Conservation (phyloP, 2,888 invertebrate species). For the Operophtera brumata region DNA sequence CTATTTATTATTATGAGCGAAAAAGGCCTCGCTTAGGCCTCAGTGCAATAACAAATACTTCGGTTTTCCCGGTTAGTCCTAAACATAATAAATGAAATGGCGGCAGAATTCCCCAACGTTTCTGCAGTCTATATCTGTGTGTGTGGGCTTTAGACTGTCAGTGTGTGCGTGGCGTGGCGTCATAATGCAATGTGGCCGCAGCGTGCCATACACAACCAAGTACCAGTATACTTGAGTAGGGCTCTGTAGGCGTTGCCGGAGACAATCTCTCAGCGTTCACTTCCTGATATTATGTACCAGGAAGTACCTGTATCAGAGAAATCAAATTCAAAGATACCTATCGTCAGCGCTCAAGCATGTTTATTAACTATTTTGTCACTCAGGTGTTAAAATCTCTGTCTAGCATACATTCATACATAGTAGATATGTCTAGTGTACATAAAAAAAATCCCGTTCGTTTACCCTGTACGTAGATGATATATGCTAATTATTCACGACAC, state of each 20-base stretch:
- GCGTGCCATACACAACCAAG: constrained; percentile 47
- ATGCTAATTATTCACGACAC: constrained; percentile 45
- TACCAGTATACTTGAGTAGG: constrained; percentile 35
- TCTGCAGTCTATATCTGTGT: constrained; percentile 46
- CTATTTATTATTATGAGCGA: no score
- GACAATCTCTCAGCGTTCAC: constrained; percentile 56
- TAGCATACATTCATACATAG: no score
- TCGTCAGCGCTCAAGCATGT: background rate
- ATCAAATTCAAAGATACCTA: background rate
- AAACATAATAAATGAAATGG: constrained; percentile 50
- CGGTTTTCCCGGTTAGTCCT: background rate
- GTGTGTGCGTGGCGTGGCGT: constrained; percentile 50
- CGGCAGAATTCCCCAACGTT: constrained; percentile 52
- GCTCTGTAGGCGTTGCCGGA: constrained; percentile 57
- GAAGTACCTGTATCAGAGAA: constrained; percentile 20
- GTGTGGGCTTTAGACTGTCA: constrained; percentile 43
- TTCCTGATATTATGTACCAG: constrained; percentile 52
- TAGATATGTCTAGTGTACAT: constrained; percentile 1
- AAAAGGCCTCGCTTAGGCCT: no score
- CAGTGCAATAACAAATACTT: background rate
- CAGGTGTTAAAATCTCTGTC: constrained; percentile 13
- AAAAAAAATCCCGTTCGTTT: constrained; percentile 44
- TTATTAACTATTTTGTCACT: constrained; percentile 9
- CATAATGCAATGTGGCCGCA: constrained; percentile 50
- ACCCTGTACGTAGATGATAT: constrained; percentile 43